Conservation (phyloP, 2,797 vertebrate species). For the Cyclura pinguis region DNA sequence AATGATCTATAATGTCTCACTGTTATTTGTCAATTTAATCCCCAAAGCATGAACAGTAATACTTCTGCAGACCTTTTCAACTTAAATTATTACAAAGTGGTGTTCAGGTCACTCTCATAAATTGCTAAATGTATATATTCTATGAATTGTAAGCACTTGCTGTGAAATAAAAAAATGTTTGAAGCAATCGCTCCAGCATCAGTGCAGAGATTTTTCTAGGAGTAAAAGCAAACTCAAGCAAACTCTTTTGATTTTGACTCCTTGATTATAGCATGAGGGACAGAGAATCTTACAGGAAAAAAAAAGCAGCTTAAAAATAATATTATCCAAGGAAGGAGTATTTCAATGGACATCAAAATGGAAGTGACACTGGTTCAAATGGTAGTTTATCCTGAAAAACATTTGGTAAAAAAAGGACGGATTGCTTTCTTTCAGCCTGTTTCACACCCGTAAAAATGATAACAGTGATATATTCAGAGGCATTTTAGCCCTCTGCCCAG, state of each 20-base stretch:
- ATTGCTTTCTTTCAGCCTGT: not conserved
- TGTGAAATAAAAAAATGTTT: not conserved
- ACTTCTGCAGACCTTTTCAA: not conserved
- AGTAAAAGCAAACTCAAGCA: not conserved
- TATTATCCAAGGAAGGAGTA: not conserved
- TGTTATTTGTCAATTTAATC: not conserved
- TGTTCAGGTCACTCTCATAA: not conserved
- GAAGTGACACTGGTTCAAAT: not conserved
- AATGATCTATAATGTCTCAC: not conserved
- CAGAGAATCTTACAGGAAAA: not conserved
- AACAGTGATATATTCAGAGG: not conserved
- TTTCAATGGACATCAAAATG: not conserved
- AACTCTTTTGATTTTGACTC: not conserved
- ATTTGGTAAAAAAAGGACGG: not conserved
- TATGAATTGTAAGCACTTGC: not conserved
- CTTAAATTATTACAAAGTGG: not conserved
- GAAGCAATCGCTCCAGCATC: not conserved
- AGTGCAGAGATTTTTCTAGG: not conserved
- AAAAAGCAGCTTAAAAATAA: not conserved
- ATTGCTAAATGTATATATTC: not conserved
- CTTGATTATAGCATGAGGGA: not conserved
- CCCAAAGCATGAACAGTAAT: not conserved
- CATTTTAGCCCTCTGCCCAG: not conserved
- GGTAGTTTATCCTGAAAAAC: not conserved
- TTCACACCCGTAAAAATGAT: not conserved